Evolutionary conservation across 2,888 invertebrate species (phyloP), one percentile per base, ranked within the genome.

Genomic region (Halictus quadricinctus): DNA sequence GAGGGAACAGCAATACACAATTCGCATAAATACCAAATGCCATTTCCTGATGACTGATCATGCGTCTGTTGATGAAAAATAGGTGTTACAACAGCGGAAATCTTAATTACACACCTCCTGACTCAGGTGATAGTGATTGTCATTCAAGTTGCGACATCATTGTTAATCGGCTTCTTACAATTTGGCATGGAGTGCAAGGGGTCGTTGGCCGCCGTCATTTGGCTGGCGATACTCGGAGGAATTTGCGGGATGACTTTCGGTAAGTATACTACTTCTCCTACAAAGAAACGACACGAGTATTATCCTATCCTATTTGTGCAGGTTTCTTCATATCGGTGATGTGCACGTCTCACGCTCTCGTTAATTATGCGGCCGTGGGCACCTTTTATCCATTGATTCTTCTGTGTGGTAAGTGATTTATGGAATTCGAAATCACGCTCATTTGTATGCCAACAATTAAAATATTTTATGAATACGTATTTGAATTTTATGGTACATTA

Each of bases 371-470:
- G 18, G 96, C 98, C 0, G 96, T 98, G 0, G 98, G 98, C 21
- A 97, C 97, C 87, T 98, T 98, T 93, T 98, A 98, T 93, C 98
- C 98, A 0, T 97, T 98, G 95, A 96, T 98, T 87, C 95, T 99
- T 86, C 95, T 98, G 10, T 97, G 98, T 93, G 98, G 98, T 98
- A 94, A 95, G 96, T 77, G 4, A 18, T 64, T 29, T 4, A 36
- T 10, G 10, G 10, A 36, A 36, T 36, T 36, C 36, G 1, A 36
- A 36, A 36, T 36, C 36, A 36, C 36, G 36, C 36, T 36, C 36
- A 36, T 36, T 36, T 3, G 36, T 36, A 36, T 36, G 36, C 36
- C 1, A 36, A 36, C 36, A 2, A 0, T 36, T 36, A 2, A 36
- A 3, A 36, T 36, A 36, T 36, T 36, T 36, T 36, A 36, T 5